Conservation (phyloP, 2,797 vertebrate species). For the Fringilla coelebs region DNA sequence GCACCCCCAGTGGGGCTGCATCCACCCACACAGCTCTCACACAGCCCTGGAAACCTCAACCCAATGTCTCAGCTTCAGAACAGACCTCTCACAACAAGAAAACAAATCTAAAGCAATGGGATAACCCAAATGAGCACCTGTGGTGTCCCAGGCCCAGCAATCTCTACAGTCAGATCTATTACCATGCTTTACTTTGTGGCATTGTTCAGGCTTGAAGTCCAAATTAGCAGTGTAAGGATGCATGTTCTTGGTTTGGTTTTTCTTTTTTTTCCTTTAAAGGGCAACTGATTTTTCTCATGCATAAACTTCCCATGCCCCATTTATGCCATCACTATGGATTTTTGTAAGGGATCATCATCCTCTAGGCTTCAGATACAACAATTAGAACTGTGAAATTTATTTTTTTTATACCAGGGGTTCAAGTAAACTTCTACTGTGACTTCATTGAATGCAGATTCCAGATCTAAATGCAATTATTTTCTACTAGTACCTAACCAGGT, state of each 20-base stretch:
- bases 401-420: background rate
- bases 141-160: rapidly evolving
- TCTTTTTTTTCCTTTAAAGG: background rate
- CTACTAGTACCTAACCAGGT: background rate
- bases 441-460: background rate
- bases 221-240: background rate
- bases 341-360: background rate
- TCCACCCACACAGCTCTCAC: background rate
- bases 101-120: background rate
- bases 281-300: background rate
- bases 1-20: background rate
- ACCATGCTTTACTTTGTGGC: background rate
- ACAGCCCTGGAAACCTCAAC: background rate
- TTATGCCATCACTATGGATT: background rate
- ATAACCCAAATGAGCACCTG: background rate
- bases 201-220: background rate
- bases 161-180: background rate
- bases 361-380: background rate
- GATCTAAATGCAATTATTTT: background rate
- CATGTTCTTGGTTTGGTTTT: background rate
- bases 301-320: background rate
- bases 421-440: background rate
- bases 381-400: background rate
- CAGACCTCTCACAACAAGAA: background rate
- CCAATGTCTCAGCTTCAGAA: background rate